Base-by-base conservation (phyloP, 2,113 vertebrate species). In the Siphamia tubifer region DNA sequence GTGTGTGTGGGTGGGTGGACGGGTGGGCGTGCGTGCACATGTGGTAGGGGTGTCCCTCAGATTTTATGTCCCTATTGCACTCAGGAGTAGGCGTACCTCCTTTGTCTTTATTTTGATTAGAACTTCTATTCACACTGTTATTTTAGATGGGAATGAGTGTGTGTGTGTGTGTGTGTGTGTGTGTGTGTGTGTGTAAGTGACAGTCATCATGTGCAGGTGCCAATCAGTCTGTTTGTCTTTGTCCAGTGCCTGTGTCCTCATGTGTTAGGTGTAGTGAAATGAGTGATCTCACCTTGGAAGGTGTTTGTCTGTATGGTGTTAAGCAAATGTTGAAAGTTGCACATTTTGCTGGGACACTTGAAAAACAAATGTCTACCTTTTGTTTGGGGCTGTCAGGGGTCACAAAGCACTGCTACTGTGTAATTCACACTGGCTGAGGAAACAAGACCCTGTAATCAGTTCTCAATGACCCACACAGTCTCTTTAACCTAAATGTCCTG, bases 101-200 rank as follows among this genome's bases (percentile, higher is more conserved):
- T 76, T 80, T 86, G 78, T 85, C 81, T 87, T 88, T 84, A 86
- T 90, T 89, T 87, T 88, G 85, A 87, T 89, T 76, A 84, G 76
- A 82, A 71, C 76, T 65, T 74, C 23, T 80, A 52, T 77, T 68
- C 48, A 68, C n/a, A n/a, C 56, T 49, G 68, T 42, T 23, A 55
- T 40, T 23, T 56, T 44, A 35, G 28, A 34, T 58, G 31, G 24
- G 21, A 42, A 10, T 24, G 45, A 3, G 30, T 72, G 51, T 47
- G 34, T 68, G 47, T 68, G 4, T 32, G 40, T 69, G 27, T 66
- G n/a, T 45, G 32, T 10, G 13, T 58, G 44, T 70, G 39, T 40
- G n/a, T 24, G 28, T 34, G n/a, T n/a, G 51, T 28, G 25, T 17
- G 54, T 6, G 19, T 6, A 31, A 4, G 7, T 32, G 21, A 40